phyloP scores from a whole-genome alignment of 2,888 invertebrate species.

The Amphiduros pacificus region DNA sequence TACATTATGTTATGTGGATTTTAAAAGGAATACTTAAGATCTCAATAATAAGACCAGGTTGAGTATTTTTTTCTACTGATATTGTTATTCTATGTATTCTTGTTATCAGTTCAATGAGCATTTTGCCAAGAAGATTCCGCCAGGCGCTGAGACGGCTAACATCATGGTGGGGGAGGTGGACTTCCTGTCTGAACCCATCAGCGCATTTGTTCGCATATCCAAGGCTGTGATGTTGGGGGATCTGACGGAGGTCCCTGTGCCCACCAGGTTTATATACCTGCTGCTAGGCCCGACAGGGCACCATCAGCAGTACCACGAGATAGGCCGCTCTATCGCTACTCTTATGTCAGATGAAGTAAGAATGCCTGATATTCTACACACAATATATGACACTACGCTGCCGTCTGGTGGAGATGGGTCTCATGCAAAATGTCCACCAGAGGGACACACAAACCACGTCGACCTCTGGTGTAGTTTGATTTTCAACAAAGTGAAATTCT shows the following conservation, averaged over 20 bases:
- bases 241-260: conserved; percentile 86
- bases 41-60: too few species aligned
- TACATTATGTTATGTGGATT: too few species aligned
- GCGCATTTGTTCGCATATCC: conserved; percentile 89
- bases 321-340: conserved; percentile 95
- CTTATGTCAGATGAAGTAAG: conserved; percentile 92
- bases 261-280: conserved; percentile 75
- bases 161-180: conserved; percentile 97
- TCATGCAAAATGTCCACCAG: too few species aligned
- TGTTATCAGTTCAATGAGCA: conserved; percentile 32
- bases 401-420: too few species aligned
- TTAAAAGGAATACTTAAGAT: too few species aligned
- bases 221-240: conserved; percentile 89
- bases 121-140: conserved; percentile 80
- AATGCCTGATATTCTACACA: too few species aligned
- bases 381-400: too few species aligned
- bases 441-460: too few species aligned
- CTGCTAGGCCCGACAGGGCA: conserved; percentile 42
- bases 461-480: too few species aligned
- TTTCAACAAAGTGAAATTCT: too few species aligned
- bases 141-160: conserved; percentile 94
- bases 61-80: too few species aligned
- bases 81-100: too few species aligned
- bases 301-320: conserved; percentile 76
- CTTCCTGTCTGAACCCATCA: conserved; percentile 87